phyloP scores from a whole-genome alignment of 2,113 vertebrate genomes.

The Donacobius atricapilla region DNA sequence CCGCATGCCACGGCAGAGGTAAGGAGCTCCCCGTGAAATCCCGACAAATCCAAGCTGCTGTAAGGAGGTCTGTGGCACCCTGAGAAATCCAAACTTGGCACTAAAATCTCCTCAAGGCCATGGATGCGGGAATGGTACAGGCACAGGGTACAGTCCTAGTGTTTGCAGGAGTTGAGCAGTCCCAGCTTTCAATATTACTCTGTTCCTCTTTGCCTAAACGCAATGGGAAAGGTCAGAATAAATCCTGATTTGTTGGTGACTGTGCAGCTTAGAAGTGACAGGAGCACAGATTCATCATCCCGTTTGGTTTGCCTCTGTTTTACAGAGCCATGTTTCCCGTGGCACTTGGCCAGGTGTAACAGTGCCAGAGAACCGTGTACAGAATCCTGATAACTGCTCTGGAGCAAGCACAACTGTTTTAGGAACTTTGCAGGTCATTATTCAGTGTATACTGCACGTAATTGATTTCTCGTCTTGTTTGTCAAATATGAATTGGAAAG shows the following conservation, averaged over 20 bases:
- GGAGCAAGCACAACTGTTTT: not conserved
- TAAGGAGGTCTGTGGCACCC: slow-evolving; percentile 27
- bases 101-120: not conserved
- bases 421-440: slow-evolving; percentile 1
- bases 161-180: not conserved
- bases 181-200: not conserved
- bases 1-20: slow-evolving; percentile 87
- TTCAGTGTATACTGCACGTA: not conserved
- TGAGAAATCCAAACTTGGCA: not conserved
- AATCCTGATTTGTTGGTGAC: not conserved
- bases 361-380: not conserved
- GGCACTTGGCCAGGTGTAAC: not conserved
- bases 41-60: not conserved
- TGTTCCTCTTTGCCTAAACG: not conserved
- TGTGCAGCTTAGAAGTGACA: not conserved
- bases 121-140: not conserved
- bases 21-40: not conserved
- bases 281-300: not conserved
- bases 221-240: not conserved
- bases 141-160: not conserved
- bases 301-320: not conserved
- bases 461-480: slow-evolving; percentile 29
- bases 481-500: slow-evolving; percentile 5
- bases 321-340: not conserved
- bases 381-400: not conserved